Base-by-base conservation (phyloP, 2,113 vertebrate species). In the Dromas ardeola region DNA sequence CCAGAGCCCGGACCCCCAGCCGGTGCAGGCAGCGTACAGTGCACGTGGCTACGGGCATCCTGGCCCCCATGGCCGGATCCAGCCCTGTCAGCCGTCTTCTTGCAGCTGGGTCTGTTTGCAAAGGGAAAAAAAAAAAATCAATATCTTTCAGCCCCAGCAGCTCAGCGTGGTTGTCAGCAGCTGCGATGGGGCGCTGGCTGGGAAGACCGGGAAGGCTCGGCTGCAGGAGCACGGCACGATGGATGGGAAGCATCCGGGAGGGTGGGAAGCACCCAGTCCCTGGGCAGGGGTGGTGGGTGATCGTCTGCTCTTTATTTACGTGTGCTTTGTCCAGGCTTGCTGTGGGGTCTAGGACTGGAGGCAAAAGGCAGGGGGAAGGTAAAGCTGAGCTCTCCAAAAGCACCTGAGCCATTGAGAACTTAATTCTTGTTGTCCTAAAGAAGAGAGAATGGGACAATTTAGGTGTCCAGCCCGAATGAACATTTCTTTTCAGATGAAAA, bases 151-250 rank as follows among this genome's bases (percentile, higher is more conserved):
- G 50, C 16, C 59, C 2, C 1, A 81, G 70, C 36, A 19, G 78
- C 30, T 65, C 52, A 9, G 49, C 7, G 5, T 15, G 40, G 5
- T 32, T 52, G 36, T 12, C 3, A 10, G 36, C 27, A 18, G 52
- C 4, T 0, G 32, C 3, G 15, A 5, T 11, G 73, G 55, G 45
- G 45, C 3, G 1, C 45, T 11, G 65, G 29, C 34, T 2, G 10
- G 56, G 49, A 32, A 13, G 11, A 10, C 7, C 0, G 1, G 49
- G 40, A 20, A 63, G 22, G 34, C 12, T 47, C 3, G 1, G 76
- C 47, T 8, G 3, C 42, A 22, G 86, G 22, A 65, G 17, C 42
- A 6, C 1, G 56, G 32, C 14, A 15, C 3, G 2, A 10, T 18
- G 30, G 47, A 32, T 26, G 38, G 53, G 53, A 45, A 52, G 62